Conservation (phyloP, 1,140 invertebrate genomes). For the Drepana arcuata region DNA sequence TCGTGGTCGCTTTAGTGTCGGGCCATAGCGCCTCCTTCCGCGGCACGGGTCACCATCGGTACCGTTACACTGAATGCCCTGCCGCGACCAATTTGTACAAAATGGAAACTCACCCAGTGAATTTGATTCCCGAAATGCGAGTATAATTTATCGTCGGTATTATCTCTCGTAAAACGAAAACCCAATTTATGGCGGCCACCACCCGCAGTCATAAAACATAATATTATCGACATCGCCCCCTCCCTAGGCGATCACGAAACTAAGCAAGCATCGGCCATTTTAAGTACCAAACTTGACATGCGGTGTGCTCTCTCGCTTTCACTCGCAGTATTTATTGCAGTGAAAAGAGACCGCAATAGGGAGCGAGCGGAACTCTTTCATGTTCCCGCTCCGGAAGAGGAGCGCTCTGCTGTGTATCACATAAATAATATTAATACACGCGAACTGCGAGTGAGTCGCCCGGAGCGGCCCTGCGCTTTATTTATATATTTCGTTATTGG, state of each 20-base stretch:
- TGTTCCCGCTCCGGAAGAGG: constrained; percentile 30
- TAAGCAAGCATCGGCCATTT: constrained; percentile 67
- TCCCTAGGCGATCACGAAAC: constrained; percentile 68
- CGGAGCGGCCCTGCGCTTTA: background rate
- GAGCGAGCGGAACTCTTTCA: constrained; percentile 52
- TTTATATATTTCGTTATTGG: background rate
- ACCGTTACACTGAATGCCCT: constrained; percentile 15
- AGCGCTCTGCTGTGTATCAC: constrained; percentile 43
- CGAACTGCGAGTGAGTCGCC: constrained; percentile 7
- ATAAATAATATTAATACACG: constrained; percentile 37
- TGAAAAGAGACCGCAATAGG: constrained; percentile 25
- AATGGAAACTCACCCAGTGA: constrained; percentile 21
- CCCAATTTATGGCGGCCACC: constrained; percentile 53
- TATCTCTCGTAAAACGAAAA: constrained; percentile 63
- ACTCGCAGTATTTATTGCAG: constrained; percentile 11
- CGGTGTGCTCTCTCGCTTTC: constrained; percentile 24
- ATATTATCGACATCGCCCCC: constrained; percentile 66
- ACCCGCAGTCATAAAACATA: constrained; percentile 59
- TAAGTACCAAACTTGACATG: constrained; percentile 56
- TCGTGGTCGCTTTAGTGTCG: no score
- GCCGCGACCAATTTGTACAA: constrained; percentile 7
- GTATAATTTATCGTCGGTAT: constrained; percentile 54
- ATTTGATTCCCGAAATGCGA: constrained; percentile 44
- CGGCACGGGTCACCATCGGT: constrained; percentile 12
- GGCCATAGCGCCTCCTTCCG: constrained; percentile 36